phyloP scores from a whole-genome alignment of 1,140 invertebrate species.

The Mercenaria mercenaria region DNA sequence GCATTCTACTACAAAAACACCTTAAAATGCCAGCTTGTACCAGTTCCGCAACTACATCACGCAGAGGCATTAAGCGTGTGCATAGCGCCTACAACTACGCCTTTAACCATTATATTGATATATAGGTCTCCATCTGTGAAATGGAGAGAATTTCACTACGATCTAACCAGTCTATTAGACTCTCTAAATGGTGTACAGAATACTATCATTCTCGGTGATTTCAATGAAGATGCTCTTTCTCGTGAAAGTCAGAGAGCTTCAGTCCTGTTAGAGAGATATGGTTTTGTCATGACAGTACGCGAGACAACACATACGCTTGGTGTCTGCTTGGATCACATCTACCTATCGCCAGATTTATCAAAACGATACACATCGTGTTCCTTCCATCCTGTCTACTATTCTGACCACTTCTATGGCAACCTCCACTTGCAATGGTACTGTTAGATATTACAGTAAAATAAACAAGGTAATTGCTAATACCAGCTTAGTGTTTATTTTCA shows the following conservation, averaged over 20 bases:
- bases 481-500: no score
- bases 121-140: conserved; percentile 13
- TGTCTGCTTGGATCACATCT: conserved; percentile 21
- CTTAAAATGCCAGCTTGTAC: conserved; percentile 2
- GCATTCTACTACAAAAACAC: conserved; percentile 10
- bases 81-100: neutral
- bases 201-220: conserved; percentile 24
- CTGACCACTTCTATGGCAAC: conserved; percentile 8
- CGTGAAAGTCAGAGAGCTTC: conserved; percentile 1
- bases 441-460: no score
- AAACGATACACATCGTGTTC: neutral
- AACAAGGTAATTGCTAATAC: no score
- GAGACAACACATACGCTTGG: conserved; percentile 14
- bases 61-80: conserved; percentile 1
- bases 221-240: conserved; percentile 26
- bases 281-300: neutral
- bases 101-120: neutral
- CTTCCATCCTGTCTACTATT: conserved; percentile 17
- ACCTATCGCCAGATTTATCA: neutral
- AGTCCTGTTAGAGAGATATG: neutral
- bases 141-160: neutral
- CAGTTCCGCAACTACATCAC: neutral
- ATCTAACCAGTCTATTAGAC: neutral
- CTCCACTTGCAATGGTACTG: no score
- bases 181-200: neutral